phyloP scores from a whole-genome alignment of 2,797 vertebrate species.

The Enteromius trimaculatus region DNA sequence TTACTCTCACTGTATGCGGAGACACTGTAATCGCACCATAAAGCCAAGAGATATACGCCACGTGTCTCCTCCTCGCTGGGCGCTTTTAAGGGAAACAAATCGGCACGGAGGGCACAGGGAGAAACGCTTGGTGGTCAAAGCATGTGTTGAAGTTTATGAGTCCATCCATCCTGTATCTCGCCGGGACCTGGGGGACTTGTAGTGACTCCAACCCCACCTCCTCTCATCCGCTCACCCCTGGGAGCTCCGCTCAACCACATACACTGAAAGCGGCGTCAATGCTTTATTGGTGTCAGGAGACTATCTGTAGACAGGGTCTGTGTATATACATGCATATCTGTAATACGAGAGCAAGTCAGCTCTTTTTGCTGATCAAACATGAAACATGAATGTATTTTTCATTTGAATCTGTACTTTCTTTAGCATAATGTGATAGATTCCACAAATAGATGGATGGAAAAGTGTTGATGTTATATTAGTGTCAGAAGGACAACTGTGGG shows the following conservation, averaged over 20 bases:
- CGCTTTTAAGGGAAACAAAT: conserved; percentile 49
- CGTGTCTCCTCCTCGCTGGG: conserved; percentile 41
- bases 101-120: not conserved
- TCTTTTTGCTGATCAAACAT: conserved; percentile 15
- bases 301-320: conserved; percentile 21
- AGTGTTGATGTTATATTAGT: not conserved
- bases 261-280: conserved; percentile 20
- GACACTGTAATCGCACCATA: conserved; percentile 48
- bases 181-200: conserved; percentile 46
- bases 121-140: conserved; percentile 32
- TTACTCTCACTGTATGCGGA: conserved; percentile 49
- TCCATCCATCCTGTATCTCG: conserved; percentile 55
- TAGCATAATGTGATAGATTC: conserved; percentile 7
- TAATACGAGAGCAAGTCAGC: not conserved
- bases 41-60: conserved; percentile 55
- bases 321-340: conserved; percentile 27
- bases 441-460: conserved; percentile 16
- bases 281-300: conserved; percentile 52
- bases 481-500: not conserved
- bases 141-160: conserved; percentile 56
- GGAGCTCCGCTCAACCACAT: conserved; percentile 14
- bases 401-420: conserved; percentile 56
- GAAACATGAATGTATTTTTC: not conserved
- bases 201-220: conserved; percentile 32
- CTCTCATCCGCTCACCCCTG: not conserved